Base-by-base conservation (phyloP, 1,140 invertebrate genomes). In the Solenopsis fugax region DNA sequence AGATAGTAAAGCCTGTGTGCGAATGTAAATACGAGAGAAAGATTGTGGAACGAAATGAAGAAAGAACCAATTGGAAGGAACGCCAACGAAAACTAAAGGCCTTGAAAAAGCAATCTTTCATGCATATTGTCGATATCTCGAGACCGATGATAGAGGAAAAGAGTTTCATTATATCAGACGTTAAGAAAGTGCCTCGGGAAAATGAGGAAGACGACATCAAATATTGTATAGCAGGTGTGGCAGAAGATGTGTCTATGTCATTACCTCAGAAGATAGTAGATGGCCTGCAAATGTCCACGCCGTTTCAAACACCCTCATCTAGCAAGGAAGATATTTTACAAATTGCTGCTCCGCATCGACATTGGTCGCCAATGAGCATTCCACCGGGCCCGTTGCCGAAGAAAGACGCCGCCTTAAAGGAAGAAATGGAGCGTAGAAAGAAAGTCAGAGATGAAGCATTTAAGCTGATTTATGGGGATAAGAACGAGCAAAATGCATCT, bases 11-110 rank as follows among this genome's bases (percentile, higher is more conserved):
- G n/a, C 93, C 94, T 18, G 93, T 94, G 0, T 94, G 93, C 24
- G 93, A 95, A 67, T 95, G 94, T 78, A 89, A 90, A n/a, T 91
- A 93, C 34, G 93, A 95, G 41, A 89, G 93, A 37, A 94, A 93
- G 69, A 88, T 92, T 45, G 78, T 94, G 0, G 92, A 91, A 29
- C 73, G 84, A 50, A 87, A 87, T 0, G 93, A 94, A 65, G 91
- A 92, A 6, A 89, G 71, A 60, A 50, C 69, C 4, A 90, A 88
- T n/a, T 90, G 87, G 87, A 52, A 88, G 5, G 67, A 89, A 21
- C 90, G 91, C 3, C 89, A 91, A 62, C 48, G 72, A 16, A 85
- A 60, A 60, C 29, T 93, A 9, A 92, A 91, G 18, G 60, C 87
- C 2, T 67, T 82, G 1, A 82, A 92, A 16, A 93, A 93, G 48